Evolutionary conservation across 2,888 invertebrate genomes (phyloP).

Genomic region (Dicranocentrus wangi): DNA sequence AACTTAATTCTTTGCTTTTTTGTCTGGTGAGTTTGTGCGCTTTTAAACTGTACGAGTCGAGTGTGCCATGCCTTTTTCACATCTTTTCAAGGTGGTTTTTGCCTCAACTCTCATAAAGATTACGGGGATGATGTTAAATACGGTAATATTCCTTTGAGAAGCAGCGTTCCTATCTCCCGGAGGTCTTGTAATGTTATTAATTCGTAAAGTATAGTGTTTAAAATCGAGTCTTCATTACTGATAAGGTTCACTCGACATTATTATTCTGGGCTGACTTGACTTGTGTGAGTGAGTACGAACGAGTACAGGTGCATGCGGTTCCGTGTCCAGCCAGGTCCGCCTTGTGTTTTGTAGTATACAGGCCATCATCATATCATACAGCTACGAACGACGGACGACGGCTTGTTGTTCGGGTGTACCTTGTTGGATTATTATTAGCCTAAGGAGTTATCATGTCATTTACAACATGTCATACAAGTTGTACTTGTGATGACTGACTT

Average conservation of each 20-base stretch:
- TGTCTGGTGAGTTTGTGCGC: background rate
- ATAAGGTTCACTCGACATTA: constrained; percentile 25
- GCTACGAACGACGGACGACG: background rate
- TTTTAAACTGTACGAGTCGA: background rate
- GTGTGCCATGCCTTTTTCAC: constrained; percentile 8
- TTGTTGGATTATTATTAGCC: constrained; percentile 58
- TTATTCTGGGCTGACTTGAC: background rate
- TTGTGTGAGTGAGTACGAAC: background rate
- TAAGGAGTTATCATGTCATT: constrained; percentile 63
- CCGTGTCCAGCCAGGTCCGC: no score
- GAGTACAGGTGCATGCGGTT: background rate
- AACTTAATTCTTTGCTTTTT: constrained; percentile 43
- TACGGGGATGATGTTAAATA: constrained; percentile 33
- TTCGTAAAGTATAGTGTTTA: constrained; percentile 41
- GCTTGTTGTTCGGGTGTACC: constrained; percentile 13
- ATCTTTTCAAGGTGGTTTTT: constrained; percentile 33
- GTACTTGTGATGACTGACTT: constrained; percentile 59
- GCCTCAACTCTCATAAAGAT: constrained; percentile 24
- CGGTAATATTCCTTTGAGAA: constrained; percentile 50
- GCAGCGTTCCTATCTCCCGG: constrained; percentile 49
- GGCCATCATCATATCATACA: no score
- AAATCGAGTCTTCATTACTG: constrained; percentile 37
- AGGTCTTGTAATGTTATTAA: constrained; percentile 61
- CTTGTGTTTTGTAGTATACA: no score
- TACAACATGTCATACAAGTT: constrained; percentile 65